Evolutionary conservation across 2,797 vertebrate genomes (phyloP).

Genomic region (Psittacula derbiana): DNA sequence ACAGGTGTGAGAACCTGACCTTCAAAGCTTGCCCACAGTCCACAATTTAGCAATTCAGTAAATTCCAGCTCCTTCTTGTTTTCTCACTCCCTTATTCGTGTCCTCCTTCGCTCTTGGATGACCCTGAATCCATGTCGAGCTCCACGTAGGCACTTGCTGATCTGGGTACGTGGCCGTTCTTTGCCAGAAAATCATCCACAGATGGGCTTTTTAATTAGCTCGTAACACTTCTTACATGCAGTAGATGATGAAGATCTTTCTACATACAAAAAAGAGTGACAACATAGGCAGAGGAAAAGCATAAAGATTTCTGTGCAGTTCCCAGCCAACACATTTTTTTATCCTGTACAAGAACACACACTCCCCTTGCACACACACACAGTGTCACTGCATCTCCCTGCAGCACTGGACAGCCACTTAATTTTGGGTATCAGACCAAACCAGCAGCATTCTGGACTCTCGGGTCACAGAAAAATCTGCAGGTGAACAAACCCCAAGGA

Average conservation of each 20-base stretch:
- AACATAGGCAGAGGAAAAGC: background rate
- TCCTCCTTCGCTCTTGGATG: too few species aligned
- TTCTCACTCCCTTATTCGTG: too few species aligned
- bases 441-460: background rate
- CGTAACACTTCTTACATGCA: background rate
- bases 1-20: too few species aligned
- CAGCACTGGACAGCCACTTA: accelerated
- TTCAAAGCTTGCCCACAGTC: too few species aligned
- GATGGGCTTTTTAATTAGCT: background rate
- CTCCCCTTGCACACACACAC: accelerated
- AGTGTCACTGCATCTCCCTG: background rate
- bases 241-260: background rate
- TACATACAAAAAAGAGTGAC: too few species aligned
- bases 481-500: background rate
- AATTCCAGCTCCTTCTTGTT: too few species aligned
- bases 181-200: too few species aligned
- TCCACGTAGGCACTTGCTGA: too few species aligned
- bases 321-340: background rate
- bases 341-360: background rate
- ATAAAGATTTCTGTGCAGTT: background rate
- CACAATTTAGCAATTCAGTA: too few species aligned
- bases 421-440: accelerated
- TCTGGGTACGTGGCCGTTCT: too few species aligned
- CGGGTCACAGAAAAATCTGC: background rate
- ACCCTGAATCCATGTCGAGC: too few species aligned